Percentiles rank a stretch among this genome's conserved stretches.
phyloP scores from a whole-genome alignment of 2,888 invertebrate species.

The Lacanobia oleracea region DNA sequence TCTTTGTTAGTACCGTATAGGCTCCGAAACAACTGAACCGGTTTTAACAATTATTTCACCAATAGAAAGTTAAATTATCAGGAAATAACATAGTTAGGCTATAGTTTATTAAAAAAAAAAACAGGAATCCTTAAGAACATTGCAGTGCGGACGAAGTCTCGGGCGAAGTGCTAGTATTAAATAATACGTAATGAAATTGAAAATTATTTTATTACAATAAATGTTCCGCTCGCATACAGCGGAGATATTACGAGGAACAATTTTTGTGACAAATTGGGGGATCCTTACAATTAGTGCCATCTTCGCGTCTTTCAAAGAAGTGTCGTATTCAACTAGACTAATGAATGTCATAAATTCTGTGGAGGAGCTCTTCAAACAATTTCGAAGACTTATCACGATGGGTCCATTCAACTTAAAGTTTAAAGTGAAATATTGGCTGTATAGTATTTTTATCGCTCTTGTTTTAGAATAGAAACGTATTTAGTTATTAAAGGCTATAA shows the following conservation, averaged over 20 bases:
- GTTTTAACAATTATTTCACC: no score
- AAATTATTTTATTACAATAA: constrained; percentile 58
- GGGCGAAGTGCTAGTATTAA: no score
- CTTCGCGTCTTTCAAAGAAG: constrained; percentile 83
- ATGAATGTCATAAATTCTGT: constrained; percentile 85
- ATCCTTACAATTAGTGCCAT: constrained; percentile 85
- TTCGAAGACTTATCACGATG: constrained; percentile 76
- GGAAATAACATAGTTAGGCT: no score
- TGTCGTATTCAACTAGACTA: constrained; percentile 86
- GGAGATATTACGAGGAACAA: constrained; percentile 71
- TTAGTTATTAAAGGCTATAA: background rate
- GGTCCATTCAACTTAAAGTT: constrained; percentile 63
- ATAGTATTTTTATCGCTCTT: constrained; percentile 33
- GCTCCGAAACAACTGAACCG: no score
- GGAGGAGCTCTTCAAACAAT: constrained; percentile 81
- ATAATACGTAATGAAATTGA: constrained; percentile 40
- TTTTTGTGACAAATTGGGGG: constrained; percentile 84
- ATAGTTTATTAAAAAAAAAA: no score
- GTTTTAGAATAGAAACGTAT: constrained; percentile 23
- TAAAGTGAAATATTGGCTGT: constrained; percentile 55
- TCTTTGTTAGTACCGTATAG: no score
- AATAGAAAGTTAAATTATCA: no score
- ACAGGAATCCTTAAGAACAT: no score
- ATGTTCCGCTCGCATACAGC: constrained; percentile 54
- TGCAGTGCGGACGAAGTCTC: no score